Conservation (phyloP, 2,888 invertebrate genomes). For the Asteroscopus sphinx region DNA sequence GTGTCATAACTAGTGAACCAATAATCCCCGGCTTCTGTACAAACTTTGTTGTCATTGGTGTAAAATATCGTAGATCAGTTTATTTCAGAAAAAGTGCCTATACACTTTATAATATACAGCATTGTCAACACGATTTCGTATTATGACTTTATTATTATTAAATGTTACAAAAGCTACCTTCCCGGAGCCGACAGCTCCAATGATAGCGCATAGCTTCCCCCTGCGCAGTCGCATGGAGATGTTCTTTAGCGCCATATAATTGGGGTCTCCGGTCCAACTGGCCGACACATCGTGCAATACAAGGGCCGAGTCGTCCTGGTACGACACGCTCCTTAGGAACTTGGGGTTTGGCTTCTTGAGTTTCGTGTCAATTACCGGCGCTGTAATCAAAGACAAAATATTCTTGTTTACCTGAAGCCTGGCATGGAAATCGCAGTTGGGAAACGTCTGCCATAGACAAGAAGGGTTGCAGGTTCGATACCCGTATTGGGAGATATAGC, state of each 20-base stretch:
- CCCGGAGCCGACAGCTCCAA: slow-evolving; percentile 94
- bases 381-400: slow-evolving; percentile 15
- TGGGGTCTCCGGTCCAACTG: slow-evolving; percentile 88
- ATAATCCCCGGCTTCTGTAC: too few relatives aligned
- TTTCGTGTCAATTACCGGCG: neutral
- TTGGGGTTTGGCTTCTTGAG: slow-evolving; percentile 47
- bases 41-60: too few relatives aligned
- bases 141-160: too few relatives aligned
- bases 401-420: neutral
- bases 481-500: too few relatives aligned
- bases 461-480: too few relatives aligned
- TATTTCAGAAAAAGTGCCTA: too few relatives aligned
- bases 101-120: too few relatives aligned
- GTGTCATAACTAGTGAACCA: too few relatives aligned
- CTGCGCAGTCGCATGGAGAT: slow-evolving; percentile 87
- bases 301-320: slow-evolving; percentile 73
- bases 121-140: too few relatives aligned
- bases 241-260: slow-evolving; percentile 88
- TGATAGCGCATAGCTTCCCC: slow-evolving; percentile 92
- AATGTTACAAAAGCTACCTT: slow-evolving; percentile 82
- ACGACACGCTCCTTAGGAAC: slow-evolving; percentile 71
- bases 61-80: too few relatives aligned
- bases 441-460: too few relatives aligned
- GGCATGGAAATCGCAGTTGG: too few relatives aligned
- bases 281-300: slow-evolving; percentile 79